Evolutionary conservation across 2,113 vertebrate species (phyloP).

Genomic region (Oncorhynchus nerka): DNA sequence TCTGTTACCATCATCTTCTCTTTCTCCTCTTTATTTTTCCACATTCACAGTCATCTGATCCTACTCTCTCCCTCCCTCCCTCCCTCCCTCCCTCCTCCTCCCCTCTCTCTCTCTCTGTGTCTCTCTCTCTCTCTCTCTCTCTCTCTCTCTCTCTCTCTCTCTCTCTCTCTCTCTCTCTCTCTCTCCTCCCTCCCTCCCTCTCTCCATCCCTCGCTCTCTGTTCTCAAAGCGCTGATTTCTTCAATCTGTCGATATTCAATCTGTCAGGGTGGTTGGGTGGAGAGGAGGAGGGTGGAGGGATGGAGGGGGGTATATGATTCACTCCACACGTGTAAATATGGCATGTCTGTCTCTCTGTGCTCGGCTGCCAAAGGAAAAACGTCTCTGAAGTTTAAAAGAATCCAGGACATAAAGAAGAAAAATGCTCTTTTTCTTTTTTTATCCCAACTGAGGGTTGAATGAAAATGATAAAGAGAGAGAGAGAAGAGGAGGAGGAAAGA

Average conservation of each 20-base stretch:
- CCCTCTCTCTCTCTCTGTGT: background rate
- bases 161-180: background rate
- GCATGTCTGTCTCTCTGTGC: conserved; percentile 17
- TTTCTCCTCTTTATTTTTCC: background rate
- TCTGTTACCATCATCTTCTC: background rate
- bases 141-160: background rate
- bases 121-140: background rate
- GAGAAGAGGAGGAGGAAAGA: too few species aligned
- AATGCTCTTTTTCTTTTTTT: conserved; percentile 9
- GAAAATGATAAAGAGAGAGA: too few species aligned
- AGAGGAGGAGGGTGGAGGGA: background rate
- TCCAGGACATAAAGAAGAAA: conserved; percentile 4
- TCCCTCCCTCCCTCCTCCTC: too few species aligned
- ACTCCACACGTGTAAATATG: conserved; percentile 23
- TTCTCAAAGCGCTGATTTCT: conserved; percentile 18
- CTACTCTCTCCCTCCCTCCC: too few species aligned
- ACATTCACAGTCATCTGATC: background rate
- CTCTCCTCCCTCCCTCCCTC: background rate
- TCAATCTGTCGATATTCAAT: conserved; percentile 41
- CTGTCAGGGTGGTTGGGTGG: background rate
- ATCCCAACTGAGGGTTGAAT: background rate
- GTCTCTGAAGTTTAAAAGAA: conserved; percentile 10
- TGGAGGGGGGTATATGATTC: conserved; percentile 20
- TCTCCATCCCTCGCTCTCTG: conserved; percentile 13
- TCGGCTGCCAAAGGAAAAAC: conserved; percentile 19